A percentile compares a stretch with the other conserved stretches of the same genome.
Evolutionary conservation across 2,888 invertebrate genomes (phyloP).

Genomic region (Cotesia congregata): DNA sequence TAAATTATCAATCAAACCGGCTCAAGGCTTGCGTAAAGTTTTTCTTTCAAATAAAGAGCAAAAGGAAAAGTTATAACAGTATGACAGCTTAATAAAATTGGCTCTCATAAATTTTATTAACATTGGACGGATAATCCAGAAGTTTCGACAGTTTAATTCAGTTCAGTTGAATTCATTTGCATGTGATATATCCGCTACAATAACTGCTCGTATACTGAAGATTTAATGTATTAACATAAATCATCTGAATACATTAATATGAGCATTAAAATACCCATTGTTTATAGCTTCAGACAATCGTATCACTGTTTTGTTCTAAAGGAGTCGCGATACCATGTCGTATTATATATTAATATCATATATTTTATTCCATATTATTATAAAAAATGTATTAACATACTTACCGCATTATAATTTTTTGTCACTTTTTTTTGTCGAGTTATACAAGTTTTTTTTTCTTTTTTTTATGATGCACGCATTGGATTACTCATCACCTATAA

Average conservation of each 20-base stretch:
- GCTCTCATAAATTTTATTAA: not conserved
- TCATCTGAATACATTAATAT: not conserved
- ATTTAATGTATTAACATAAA: constrained; percentile 11
- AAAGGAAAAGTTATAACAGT: not conserved
- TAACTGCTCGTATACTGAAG: not conserved
- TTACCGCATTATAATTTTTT: not conserved
- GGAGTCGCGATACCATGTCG: not conserved
- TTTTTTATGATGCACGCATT: not conserved
- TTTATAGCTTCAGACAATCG: not conserved
- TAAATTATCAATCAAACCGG: too few species aligned
- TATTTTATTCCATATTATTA: not conserved
- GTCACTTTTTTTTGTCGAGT: not conserved
- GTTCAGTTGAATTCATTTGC: constrained; percentile 8
- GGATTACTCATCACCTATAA: not conserved
- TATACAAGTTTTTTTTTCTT: not conserved
- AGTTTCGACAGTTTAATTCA: constrained; percentile 13
- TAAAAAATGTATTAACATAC: not conserved
- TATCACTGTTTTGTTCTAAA: not conserved
- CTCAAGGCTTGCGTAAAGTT: too few species aligned
- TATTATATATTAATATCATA: not conserved
- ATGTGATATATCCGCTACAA: not conserved
- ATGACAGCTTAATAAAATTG: not conserved
- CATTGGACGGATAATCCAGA: constrained; percentile 5
- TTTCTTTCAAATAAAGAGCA: not conserved
- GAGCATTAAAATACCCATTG: not conserved